Percentiles rank a stretch among this genome's conserved stretches.
Conservation (phyloP, 2,797 vertebrate genomes). For the Orientallactaga sibirica region DNA sequence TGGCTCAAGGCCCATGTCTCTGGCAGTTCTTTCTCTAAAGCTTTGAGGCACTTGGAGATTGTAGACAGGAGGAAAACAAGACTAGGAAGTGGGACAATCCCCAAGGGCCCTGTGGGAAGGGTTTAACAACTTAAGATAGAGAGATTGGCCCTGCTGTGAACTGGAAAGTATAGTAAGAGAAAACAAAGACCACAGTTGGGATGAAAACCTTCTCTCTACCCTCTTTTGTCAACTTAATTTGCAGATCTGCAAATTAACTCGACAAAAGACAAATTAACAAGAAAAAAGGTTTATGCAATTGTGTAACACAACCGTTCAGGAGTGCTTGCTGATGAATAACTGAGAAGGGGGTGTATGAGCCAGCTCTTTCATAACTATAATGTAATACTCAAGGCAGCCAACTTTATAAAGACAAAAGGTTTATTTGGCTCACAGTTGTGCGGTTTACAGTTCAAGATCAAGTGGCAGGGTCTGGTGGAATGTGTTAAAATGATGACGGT, state of each 20-base stretch:
- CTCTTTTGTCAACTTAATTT: conserved; percentile 31
- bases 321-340: neutral
- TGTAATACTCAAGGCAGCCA: neutral
- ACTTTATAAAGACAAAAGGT: neutral
- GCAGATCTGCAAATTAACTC: neutral
- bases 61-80: neutral
- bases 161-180: neutral
- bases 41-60: neutral
- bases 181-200: neutral
- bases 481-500: neutral
- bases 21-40: neutral
- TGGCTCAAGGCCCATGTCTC: neutral
- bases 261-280: conserved; percentile 16
- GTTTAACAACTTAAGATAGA: neutral
- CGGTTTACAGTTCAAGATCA: neutral
- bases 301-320: neutral
- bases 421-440: neutral
- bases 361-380: neutral
- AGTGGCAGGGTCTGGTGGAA: neutral
- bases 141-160: neutral
- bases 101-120: neutral
- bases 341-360: neutral
- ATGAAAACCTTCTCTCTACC: neutral
- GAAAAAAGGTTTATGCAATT: neutral
- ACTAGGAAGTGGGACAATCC: neutral